Evolutionary conservation across 2,113 vertebrate species (phyloP), one percentile per base, ranked within the genome.

Genomic region (Tor tambroides): DNA sequence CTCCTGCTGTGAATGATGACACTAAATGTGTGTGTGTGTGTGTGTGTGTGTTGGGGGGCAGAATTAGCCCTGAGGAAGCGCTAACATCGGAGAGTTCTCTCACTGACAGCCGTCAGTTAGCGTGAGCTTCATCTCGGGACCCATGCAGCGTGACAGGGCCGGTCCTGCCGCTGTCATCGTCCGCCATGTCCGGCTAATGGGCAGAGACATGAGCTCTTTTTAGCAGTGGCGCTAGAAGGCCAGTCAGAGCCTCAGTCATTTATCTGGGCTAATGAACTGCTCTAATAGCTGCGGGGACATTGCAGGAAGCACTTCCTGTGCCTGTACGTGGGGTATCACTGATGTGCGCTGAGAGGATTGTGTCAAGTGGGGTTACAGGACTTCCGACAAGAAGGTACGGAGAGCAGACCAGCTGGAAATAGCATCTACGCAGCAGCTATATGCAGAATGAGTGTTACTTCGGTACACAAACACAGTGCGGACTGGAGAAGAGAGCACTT

Each of bases 41-140:
- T 38, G 38, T 67, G 74, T 69, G 46, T 61, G 51, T 74, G 69
- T 38, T 89, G 87, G 88, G 90, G 89, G 88, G 88, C 88, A 88
- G 91, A 93, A 91, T 87, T 88, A 91, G 90, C 92, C 89, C 90
- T 90, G 88, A 92, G 90, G 92, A 93, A 82, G 88, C 28, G 71
- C 41, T 89, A 89, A 89, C 89, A 83, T 83, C 78, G 21, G 56
- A 32, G 30, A 46, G 23, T 26, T 19, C 7, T 74, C 69, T 85
- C 43, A 85, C 14, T 93, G 94, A 93, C 94, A 94, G 92, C 92
- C 93, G 94, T 94, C 94, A 94, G 87, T 86, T 83, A 87, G 80
- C 85, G 89, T 94, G 90, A 93, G 87, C 90, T 65, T 94, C 90
- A 93, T 87, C 88, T 91, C 87, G 1, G 41, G n/a, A 46, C 71